A percentile compares a stretch with the other conserved stretches of the same genome.
phyloP scores from a whole-genome alignment of 1,140 invertebrate genomes.

The Drosophila tristis region DNA sequence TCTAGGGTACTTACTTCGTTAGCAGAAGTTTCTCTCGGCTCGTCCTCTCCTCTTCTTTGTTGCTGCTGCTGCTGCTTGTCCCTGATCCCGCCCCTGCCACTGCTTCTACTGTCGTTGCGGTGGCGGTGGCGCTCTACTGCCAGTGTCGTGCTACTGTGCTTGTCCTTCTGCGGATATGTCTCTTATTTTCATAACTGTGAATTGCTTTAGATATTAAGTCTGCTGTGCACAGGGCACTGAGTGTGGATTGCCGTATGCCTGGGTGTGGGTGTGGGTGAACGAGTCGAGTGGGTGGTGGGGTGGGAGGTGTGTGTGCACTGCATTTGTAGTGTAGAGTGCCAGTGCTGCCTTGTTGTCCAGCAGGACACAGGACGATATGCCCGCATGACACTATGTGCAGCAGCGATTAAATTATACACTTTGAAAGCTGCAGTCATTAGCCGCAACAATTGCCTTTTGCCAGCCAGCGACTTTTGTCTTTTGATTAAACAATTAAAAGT shows the following conservation, averaged over 20 bases:
- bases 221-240: constrained; percentile 32
- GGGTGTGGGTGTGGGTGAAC: constrained; percentile 5
- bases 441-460: constrained; percentile 39
- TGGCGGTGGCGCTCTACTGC: constrained; percentile 10
- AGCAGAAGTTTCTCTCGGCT: constrained; percentile 75
- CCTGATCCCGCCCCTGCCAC: constrained; percentile 7
- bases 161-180: constrained; percentile 82
- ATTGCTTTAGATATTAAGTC: constrained; percentile 84
- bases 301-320: background rate
- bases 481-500: constrained; percentile 21
- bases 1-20: constrained; percentile 83
- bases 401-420: constrained; percentile 44
- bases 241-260: constrained; percentile 37
- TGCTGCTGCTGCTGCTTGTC: constrained; percentile 28
- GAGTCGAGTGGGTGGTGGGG: background rate
- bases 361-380: constrained; percentile 51
- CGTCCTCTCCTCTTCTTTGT: constrained; percentile 46
- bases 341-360: constrained; percentile 43
- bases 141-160: constrained; percentile 49
- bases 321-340: constrained; percentile 40
- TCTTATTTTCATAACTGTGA: constrained; percentile 84
- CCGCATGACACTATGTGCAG: constrained; percentile 12
- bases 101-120: constrained; percentile 13
- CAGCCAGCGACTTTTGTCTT: constrained; percentile 3
- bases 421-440: constrained; percentile 52